phyloP scores from a whole-genome alignment of 2,113 vertebrate genomes.

The Capreolus pygargus region DNA sequence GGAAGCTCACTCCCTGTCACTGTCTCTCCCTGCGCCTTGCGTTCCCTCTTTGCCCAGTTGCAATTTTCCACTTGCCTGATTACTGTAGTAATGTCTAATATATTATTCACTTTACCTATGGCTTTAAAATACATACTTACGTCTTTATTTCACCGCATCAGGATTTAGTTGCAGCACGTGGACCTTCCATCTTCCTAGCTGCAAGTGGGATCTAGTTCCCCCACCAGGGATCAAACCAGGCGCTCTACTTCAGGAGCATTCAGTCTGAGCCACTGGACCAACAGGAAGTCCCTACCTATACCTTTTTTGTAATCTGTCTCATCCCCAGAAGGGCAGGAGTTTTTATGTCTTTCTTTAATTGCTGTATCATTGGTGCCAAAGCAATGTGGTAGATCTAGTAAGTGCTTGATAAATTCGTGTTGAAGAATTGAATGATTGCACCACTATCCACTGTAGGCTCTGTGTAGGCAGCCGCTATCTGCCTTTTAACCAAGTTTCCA shows the following conservation, averaged over 20 bases:
- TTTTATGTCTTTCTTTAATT: neutral
- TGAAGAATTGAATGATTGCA: neutral
- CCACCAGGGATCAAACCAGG: neutral
- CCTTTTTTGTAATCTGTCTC: neutral
- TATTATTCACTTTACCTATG: neutral
- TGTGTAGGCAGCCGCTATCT: neutral
- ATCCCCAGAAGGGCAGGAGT: neutral
- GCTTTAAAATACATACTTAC: neutral
- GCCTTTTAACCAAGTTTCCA: neutral
- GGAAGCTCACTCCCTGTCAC: neutral
- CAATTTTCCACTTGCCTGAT: neutral
- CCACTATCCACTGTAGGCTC: neutral
- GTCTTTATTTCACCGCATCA: neutral
- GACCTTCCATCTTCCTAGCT: neutral
- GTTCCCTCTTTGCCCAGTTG: neutral
- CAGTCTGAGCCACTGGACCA: neutral
- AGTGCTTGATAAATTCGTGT: neutral
- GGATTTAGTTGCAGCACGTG: neutral
- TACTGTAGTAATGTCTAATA: neutral
- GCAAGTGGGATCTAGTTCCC: neutral
- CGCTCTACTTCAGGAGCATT: neutral
- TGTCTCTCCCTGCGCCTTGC: neutral
- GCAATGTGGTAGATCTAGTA: neutral
- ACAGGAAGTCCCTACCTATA: neutral
- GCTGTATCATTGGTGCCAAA: neutral